Percentiles rank a stretch among this genome's conserved stretches.
These are phyloP conservation scores for Sesamia inferens DNA, from an alignment of 2,888 invertebrate species.

Conservation along the genomic window DNA sequence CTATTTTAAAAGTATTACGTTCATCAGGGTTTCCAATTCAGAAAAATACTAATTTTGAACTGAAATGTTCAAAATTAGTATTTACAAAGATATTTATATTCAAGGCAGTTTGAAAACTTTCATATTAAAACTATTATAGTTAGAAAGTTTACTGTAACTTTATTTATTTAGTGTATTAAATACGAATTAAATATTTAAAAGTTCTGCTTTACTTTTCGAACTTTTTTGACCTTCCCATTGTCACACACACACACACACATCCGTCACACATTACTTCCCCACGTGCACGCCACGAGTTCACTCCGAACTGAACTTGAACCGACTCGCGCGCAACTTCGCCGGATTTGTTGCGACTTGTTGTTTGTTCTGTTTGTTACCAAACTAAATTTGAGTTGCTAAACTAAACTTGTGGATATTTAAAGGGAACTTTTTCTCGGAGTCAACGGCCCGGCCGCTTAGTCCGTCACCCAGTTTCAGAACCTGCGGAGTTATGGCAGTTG, in stretches of 20 bases:
- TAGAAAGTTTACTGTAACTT: not conserved
- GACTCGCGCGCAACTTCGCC: slow-evolving; percentile 89
- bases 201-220: not conserved
- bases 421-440: slow-evolving; percentile 90
- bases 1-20: not conserved
- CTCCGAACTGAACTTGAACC: slow-evolving; percentile 85
- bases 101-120: not conserved
- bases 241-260: slow-evolving; percentile 1
- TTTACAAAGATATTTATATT: not conserved
- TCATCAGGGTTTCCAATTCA: not conserved
- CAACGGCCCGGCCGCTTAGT: slow-evolving; percentile 88
- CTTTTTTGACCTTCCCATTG: not conserved
- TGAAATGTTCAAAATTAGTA: too few relatives aligned
- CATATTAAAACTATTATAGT: not conserved
- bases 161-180: not conserved
- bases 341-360: slow-evolving; percentile 89
- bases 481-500: slow-evolving; percentile 90
- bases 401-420: slow-evolving; percentile 90
- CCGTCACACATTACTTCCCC: not conserved
- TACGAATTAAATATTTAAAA: not conserved
- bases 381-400: slow-evolving; percentile 90
- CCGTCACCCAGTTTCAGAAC: slow-evolving; percentile 90
- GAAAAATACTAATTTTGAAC: not conserved
- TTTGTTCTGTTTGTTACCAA: slow-evolving; percentile 87
- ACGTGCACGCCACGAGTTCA: slow-evolving; percentile 62